These are phyloP conservation scores for Amitus sp. DNA, from an alignment of 2,888 invertebrate species.

Conservation along the genomic window DNA sequence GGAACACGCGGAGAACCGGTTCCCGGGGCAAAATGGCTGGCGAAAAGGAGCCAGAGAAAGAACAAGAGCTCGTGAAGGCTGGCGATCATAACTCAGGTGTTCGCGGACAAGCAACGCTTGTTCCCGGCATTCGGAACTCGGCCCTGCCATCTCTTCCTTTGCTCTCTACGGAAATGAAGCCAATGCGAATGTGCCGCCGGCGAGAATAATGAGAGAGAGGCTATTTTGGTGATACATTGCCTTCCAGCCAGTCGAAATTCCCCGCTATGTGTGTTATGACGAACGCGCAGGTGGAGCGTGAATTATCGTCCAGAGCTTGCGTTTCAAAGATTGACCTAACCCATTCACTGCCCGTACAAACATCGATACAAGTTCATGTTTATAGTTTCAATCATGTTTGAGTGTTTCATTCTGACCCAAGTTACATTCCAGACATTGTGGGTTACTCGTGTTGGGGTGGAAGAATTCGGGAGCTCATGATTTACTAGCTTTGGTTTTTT, in stretches of 20 bases:
- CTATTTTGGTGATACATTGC: not conserved
- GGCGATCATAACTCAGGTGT: conserved; percentile 60
- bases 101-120: conserved; percentile 58
- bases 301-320: not conserved
- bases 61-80: conserved; percentile 50
- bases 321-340: not conserved
- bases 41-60: conserved; percentile 11
- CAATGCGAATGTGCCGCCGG: not conserved
- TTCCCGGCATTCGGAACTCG: conserved; percentile 56
- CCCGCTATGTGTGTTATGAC: not conserved
- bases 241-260: not conserved
- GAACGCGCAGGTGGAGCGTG: not conserved
- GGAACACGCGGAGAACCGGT: conserved; percentile 14
- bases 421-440: no score
- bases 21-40: conserved; percentile 17
- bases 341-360: conserved; percentile 1
- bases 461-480: no score
- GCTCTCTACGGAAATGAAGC: not conserved
- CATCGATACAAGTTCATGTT: conserved; percentile 2
- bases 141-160: conserved; percentile 27
- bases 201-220: not conserved
- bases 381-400: no score
- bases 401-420: no score
- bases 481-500: no score
- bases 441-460: no score